A percentile compares a stretch with the other conserved stretches of the same genome.
phyloP scores from a whole-genome alignment of 2,113 vertebrate genomes.

The Pseudorectes ferrugineus region DNA sequence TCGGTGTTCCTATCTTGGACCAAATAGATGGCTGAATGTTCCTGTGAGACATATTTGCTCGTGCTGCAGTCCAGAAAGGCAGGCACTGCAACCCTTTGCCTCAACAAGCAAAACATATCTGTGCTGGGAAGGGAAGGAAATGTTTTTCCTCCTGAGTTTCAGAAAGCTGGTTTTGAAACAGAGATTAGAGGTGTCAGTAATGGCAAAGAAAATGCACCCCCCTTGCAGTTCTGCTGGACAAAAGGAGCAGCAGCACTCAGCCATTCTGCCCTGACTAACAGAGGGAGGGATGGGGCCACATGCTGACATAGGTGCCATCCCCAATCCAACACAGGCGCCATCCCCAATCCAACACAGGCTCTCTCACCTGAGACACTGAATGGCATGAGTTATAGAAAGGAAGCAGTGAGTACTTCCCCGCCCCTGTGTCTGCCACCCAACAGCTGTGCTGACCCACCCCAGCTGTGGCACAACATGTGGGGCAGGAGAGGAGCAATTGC shows the following conservation, averaged over 20 bases:
- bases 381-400: not conserved
- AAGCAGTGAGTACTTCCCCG: not conserved
- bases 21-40: not conserved
- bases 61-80: not conserved
- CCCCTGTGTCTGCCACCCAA: not conserved
- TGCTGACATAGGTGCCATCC: not conserved
- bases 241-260: not conserved
- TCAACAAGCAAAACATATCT: not conserved
- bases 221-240: not conserved
- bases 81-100: not conserved
- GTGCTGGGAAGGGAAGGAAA: not conserved
- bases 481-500: fast-evolving
- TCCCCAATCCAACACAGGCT: not conserved
- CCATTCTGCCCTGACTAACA: not conserved
- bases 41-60: not conserved
- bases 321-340: not conserved
- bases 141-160: not conserved
- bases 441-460: not conserved
- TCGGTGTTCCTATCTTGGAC: not conserved
- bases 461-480: not conserved
- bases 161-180: not conserved
- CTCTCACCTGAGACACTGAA: not conserved
- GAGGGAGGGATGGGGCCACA: not conserved
- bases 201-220: not conserved
- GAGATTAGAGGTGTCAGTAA: not conserved